Base-by-base conservation (phyloP, 2,113 vertebrate species). In the Neodon shergylaensis region DNA sequence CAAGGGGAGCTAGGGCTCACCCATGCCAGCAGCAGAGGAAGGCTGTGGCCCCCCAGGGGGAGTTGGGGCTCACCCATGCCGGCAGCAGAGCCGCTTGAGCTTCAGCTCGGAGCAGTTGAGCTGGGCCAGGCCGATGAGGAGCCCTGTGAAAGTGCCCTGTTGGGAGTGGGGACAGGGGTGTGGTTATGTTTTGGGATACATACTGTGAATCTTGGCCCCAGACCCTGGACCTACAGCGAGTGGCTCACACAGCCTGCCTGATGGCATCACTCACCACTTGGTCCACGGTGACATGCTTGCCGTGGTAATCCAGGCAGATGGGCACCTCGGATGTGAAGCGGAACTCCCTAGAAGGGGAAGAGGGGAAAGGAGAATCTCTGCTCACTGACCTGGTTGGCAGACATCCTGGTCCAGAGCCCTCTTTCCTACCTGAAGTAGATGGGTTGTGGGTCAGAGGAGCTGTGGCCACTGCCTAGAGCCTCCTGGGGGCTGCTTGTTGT, bases 251-350 rank as follows among this genome's bases (percentile, higher is more conserved):
- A 2, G 58, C 19, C 4, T 22, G 13, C 28, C 28, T 0, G 10
- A 36, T 44, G 1, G n/a, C 21, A 68, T 19, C 24, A 93, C 93
- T 89, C 93, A 98, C 98, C 95, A 99, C 99, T 98, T 99, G 99
- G 97, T 99, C 99, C 95, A 99, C 99, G 84, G 98, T 98, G 17
- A 99, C 98, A 63, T 99, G 99, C 95, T 99, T 99, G 96, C 99
- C 99, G 0, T 99, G 99, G 95, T 99, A 99, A 96, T 99, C 99
- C 91, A 99, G 98, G 99, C 99, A 99, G 97, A 99, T 99, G 96
- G 99, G 99, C 96, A 99, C 99, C 98, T 99, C 99, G 0, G 99
- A 99, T 0, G 99, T 99, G 96, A 99, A 99, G 79, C 99, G 99
- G 94, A 99, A 99, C 98, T 99, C 99, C 97, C 99, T 99, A 87